These are phyloP conservation scores for Strix uralensis DNA, from an alignment of 2,113 vertebrate species.

Conservation along the genomic window DNA sequence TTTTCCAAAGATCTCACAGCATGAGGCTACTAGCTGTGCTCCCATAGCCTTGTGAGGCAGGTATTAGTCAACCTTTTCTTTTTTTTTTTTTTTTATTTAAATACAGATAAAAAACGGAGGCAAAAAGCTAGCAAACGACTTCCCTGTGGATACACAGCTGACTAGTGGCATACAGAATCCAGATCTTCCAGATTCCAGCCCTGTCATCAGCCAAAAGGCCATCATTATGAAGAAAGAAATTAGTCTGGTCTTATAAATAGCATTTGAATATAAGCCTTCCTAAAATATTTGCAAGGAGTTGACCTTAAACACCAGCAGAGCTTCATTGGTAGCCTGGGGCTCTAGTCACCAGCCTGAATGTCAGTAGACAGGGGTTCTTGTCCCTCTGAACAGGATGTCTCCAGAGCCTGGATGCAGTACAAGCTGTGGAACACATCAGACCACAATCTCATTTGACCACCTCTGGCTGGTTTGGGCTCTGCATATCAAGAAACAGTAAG, in stretches of 20 bases:
- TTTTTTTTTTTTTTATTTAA: neutral
- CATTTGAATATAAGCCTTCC: constrained; percentile 64
- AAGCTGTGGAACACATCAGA: neutral
- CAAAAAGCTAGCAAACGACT: constrained; percentile 24
- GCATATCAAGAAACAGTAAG: neutral
- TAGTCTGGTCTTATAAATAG: constrained; percentile 64
- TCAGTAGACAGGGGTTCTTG: accelerated
- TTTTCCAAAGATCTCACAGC: constrained; percentile 14
- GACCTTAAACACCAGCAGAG: constrained; percentile 50
- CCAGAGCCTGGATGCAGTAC: neutral
- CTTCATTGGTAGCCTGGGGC: constrained; percentile 1
- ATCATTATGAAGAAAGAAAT: constrained; percentile 63
- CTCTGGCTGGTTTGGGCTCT: neutral
- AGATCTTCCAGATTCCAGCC: constrained; percentile 55
- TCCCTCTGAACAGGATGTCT: neutral
- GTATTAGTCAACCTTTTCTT: constrained; percentile 6
- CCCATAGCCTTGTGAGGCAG: neutral
- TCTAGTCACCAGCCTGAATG: neutral
- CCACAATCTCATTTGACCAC: neutral
- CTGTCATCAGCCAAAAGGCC: constrained; percentile 59
- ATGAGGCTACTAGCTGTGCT: neutral
- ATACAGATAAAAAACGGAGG: constrained; percentile 15
- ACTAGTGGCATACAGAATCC: constrained; percentile 49
- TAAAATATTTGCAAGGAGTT: constrained; percentile 52
- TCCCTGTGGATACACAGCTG: constrained; percentile 5